Base-by-base conservation (phyloP, 2,797 vertebrate species). In the Loris lydekkerianus region DNA sequence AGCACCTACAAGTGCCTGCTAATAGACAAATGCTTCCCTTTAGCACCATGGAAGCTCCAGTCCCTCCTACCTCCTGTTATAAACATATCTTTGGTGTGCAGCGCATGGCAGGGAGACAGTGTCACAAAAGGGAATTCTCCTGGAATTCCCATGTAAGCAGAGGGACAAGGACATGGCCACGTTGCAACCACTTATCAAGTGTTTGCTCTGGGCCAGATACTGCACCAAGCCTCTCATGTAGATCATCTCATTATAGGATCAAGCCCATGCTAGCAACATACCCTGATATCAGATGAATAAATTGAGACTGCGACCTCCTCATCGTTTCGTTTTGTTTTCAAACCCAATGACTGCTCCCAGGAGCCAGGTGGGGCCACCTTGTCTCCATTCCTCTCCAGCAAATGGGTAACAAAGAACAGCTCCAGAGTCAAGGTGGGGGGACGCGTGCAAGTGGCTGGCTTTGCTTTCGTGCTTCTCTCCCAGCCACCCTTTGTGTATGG, bases 1-100 rank as follows among this genome's bases (percentile, higher is more conserved):
- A 43, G 34, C 34, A 0, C 5, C 5, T 0, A 3, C 10, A 5
- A 43, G 60, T 1, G 4, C 73, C 58, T 3, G 4, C 23, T 8
- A 20, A 1, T 2, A 0, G 2, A 15, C 21, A 53, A 21, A 37
- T 4, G 49, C 77, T 91, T n/a, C 80, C 77, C 67, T 27, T n/a
- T 1, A 23, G 77, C 86, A 21, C 10, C 49, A 63, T 3, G 3
- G 76, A 63, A 20, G 4, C n/a, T 40, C 56, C 25, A 23, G 56
- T 20, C 60, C 78, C 80, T 73, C 29, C 53, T 5, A 15, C 5
- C 43, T n/a, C 49, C n/a, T n/a, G 21, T 56, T 58, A 20, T 23
- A 69, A 56, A 34, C 31, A 13, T 3, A 9, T 18, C 34, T 75
- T 25, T 53, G 40, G 31, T 40, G 67, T 56, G 14, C 53, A 34